Conservation (phyloP, 2,888 invertebrate species). For the Diaphora mendica region DNA sequence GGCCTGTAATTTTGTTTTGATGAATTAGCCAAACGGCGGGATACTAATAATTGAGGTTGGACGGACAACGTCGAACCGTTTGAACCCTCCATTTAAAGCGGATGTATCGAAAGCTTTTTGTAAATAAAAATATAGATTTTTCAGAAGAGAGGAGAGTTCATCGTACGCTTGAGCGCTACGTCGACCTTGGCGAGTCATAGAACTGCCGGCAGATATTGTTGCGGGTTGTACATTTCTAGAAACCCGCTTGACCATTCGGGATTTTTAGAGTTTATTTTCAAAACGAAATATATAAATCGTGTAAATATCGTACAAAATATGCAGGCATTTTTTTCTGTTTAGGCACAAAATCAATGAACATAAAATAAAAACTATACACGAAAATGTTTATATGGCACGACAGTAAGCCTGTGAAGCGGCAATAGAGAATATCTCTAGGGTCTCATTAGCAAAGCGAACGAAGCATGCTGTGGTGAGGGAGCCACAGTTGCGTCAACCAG, state of each 20-base stretch:
- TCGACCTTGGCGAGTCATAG: constrained; percentile 55
- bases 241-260: constrained; percentile 18
- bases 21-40: constrained; percentile 74
- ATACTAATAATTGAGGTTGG: constrained; percentile 69
- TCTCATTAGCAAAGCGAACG: constrained; percentile 69
- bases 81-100: constrained; percentile 67
- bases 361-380: constrained; percentile 33
- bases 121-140: constrained; percentile 60
- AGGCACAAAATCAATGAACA: neutral
- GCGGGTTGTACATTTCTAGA: constrained; percentile 28
- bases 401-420: constrained; percentile 46
- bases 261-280: constrained; percentile 23
- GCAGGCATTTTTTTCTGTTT: neutral
- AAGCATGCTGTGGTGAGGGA: constrained; percentile 58
- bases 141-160: constrained; percentile 61
- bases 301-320: constrained; percentile 4
- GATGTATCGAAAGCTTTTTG: constrained; percentile 68
- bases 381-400: constrained; percentile 35
- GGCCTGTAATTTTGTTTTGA: constrained; percentile 78
- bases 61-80: constrained; percentile 57
- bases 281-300: neutral
- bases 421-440: constrained; percentile 61
- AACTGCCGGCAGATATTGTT: constrained; percentile 23
- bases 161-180: constrained; percentile 54
- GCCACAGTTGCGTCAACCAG: constrained; percentile 51